Conservation (phyloP, 2,113 vertebrate species). For the Fulmarus glacialis region DNA sequence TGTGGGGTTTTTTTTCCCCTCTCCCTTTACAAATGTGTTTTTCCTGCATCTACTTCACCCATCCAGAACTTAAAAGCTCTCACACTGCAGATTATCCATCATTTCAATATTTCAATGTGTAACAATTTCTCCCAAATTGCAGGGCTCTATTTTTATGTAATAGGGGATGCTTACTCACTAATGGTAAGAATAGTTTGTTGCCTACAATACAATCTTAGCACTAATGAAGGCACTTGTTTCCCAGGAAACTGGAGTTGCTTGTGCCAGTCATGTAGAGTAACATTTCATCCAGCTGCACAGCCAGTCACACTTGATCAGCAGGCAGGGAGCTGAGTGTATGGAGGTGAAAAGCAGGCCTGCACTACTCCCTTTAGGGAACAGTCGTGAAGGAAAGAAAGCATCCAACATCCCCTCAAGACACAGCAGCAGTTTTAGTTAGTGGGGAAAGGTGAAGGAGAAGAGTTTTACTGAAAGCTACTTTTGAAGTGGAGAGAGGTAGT, state of each 20-base stretch:
- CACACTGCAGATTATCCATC: background rate
- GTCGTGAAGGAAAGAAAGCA: background rate
- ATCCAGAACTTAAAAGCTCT: background rate
- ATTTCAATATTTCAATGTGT: conserved; percentile 27
- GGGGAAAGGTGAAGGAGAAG: background rate
- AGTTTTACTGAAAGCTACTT: background rate
- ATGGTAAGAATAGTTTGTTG: conserved; percentile 70
- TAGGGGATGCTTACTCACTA: conserved; percentile 66
- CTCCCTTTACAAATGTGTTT: background rate
- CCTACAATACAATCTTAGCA: conserved; percentile 50
- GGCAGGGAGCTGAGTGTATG: background rate
- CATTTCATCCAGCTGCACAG: background rate
- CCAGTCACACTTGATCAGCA: background rate
- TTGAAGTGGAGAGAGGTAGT: background rate
- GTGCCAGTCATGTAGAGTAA: background rate
- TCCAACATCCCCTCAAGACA: background rate
- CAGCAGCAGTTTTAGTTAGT: background rate
- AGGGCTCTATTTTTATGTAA: conserved; percentile 71
- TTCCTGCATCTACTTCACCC: background rate
- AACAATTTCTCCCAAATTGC: conserved; percentile 36
- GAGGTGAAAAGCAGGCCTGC: background rate
- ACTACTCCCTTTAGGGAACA: background rate
- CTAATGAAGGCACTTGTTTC: conserved; percentile 67
- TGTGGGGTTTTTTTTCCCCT: background rate
- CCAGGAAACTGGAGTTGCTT: conserved; percentile 69